Percentiles rank a stretch among this genome's conserved stretches.
These are phyloP conservation scores for Meghimatium bilineatum DNA, from an alignment of 2,888 invertebrate genomes.

Conservation along the genomic window DNA sequence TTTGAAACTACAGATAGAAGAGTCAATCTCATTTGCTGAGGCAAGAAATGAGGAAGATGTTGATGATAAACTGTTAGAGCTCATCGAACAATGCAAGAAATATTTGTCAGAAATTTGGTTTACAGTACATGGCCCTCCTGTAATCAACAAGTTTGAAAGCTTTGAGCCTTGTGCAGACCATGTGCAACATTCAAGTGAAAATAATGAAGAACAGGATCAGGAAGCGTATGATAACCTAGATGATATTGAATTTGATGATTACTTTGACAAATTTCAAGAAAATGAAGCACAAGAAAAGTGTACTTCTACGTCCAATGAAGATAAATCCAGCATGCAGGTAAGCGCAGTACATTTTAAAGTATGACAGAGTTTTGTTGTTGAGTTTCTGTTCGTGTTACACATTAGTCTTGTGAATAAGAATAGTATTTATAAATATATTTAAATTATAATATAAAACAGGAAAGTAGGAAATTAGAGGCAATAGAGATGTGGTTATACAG, in stretches of 20 bases:
- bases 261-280: background rate
- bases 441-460: no score
- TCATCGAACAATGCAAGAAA: conserved; percentile 17
- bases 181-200: background rate
- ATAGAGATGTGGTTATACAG: no score
- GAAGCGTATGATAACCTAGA: conserved; percentile 20
- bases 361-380: no score
- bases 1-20: conserved; percentile 31
- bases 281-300: background rate
- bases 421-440: no score
- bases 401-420: no score
- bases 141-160: background rate
- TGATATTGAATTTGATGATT: conserved; percentile 37
- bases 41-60: background rate
- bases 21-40: conserved; percentile 9
- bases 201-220: background rate
- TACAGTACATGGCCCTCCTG: background rate
- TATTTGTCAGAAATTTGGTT: conserved; percentile 8
- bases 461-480: no score
- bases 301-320: background rate
- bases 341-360: no score
- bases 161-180: background rate
- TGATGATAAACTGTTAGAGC: conserved; percentile 5
- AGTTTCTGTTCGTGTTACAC: no score
- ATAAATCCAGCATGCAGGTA: background rate